Conservation (phyloP, 2,113 vertebrate species). For the Willisornis vidua region DNA sequence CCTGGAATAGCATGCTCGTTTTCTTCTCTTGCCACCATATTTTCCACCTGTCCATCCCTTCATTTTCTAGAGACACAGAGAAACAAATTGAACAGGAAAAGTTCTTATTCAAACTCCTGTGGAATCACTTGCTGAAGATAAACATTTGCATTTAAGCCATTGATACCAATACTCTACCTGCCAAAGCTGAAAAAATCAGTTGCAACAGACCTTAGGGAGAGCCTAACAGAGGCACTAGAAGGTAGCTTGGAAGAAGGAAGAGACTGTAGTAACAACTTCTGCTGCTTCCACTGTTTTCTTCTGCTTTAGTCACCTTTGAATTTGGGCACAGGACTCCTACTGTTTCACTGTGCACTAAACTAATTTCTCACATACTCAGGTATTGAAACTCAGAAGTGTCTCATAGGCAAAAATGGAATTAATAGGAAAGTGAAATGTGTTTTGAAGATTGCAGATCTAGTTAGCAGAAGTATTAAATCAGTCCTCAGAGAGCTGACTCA, state of each 20-base stretch:
- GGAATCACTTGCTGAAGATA: not conserved
- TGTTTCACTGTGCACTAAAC: not conserved
- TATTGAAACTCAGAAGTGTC: not conserved
- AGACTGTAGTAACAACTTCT: not conserved
- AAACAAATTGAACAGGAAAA: not conserved
- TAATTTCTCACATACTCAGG: not conserved
- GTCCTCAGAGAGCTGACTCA: not conserved
- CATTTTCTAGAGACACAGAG: not conserved
- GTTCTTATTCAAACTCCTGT: not conserved
- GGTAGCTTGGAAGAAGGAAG: not conserved
- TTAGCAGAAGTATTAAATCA: not conserved
- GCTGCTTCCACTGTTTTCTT: not conserved
- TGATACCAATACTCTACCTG: not conserved
- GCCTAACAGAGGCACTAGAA: not conserved
- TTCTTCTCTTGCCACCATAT: not conserved
- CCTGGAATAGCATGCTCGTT: not conserved
- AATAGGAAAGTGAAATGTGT: not conserved
- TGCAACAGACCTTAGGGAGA: not conserved
- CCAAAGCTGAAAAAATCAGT: not conserved
- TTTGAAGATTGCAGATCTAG: not conserved
- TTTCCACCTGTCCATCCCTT: not conserved
- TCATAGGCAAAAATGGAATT: not conserved
- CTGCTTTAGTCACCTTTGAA: not conserved
- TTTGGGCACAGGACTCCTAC: not conserved
- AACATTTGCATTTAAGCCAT: not conserved